phyloP scores from a whole-genome alignment of 1,140 invertebrate species.

The Drosophila nigrodunni region DNA sequence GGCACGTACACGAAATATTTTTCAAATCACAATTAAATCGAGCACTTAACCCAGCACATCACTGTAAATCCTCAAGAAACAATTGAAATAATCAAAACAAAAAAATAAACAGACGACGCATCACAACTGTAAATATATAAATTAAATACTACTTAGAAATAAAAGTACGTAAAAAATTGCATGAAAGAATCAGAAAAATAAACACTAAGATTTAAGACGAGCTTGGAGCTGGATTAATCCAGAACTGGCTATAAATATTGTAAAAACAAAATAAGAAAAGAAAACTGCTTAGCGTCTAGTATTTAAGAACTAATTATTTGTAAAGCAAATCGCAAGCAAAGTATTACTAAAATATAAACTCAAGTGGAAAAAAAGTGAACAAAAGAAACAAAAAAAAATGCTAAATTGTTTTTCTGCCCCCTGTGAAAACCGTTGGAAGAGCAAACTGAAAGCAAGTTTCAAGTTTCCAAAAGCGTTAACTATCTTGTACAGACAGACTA shows the following conservation, averaged over 20 bases:
- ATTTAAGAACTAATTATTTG: constrained; percentile 61
- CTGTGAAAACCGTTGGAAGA: constrained; percentile 24
- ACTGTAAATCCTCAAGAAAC: constrained; percentile 67
- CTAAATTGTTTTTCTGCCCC: constrained; percentile 36
- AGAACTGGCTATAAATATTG: constrained; percentile 63
- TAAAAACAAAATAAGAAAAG: constrained; percentile 44
- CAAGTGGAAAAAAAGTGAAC: constrained; percentile 50
- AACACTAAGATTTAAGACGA: constrained; percentile 17
- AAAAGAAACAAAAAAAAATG: constrained; percentile 45
- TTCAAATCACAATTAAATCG: constrained; percentile 41
- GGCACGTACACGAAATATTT: constrained; percentile 51
- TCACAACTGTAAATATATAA: constrained; percentile 60
- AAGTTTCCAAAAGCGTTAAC: neutral
- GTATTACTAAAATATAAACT: constrained; percentile 75
- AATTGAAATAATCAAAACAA: constrained; percentile 36
- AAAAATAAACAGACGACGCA: constrained; percentile 24
- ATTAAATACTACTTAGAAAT: constrained; percentile 4
- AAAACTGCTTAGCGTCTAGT: constrained; percentile 44
- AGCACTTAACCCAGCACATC: constrained; percentile 46
- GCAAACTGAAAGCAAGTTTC: neutral
- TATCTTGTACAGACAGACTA: constrained; percentile 29
- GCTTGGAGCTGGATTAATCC: constrained; percentile 5
- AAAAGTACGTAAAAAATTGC: constrained; percentile 23
- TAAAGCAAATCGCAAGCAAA: constrained; percentile 71
- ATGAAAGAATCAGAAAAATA: constrained; percentile 38